Conservation (phyloP, 2,113 vertebrate genomes). For the Corvus cornix region DNA sequence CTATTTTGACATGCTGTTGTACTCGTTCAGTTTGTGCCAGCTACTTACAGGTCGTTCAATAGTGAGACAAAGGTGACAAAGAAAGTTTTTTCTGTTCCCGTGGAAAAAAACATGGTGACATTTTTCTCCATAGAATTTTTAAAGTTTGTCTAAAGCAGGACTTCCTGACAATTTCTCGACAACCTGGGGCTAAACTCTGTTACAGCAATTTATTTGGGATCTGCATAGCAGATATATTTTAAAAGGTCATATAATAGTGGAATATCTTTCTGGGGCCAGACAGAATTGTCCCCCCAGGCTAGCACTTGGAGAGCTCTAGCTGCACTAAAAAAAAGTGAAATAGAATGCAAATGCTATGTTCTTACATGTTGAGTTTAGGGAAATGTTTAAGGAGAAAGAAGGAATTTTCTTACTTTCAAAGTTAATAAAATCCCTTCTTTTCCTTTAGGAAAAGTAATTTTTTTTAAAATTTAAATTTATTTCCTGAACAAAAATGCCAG, state of each 20-base stretch:
- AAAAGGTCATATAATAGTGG: constrained; percentile 63
- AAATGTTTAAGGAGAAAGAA: constrained; percentile 16
- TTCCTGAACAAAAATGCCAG: not conserved
- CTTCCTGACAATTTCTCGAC: constrained; percentile 14
- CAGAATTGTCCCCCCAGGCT: constrained; percentile 52
- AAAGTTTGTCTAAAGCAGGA: constrained; percentile 41
- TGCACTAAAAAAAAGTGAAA: not conserved
- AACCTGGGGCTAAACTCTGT: constrained; percentile 48
- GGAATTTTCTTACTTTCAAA: constrained; percentile 3
- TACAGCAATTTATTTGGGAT: constrained; percentile 58
- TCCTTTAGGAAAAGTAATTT: not conserved
- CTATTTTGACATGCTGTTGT: not conserved
- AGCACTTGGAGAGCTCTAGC: constrained; percentile 40
- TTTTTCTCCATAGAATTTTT: constrained; percentile 39
- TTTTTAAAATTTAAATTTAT: not conserved
- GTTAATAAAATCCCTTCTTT: not conserved
- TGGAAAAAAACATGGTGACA: not conserved
- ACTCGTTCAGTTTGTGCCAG: not conserved
- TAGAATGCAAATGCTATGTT: constrained; percentile 35
- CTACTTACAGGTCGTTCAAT: not conserved
- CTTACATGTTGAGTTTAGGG: constrained; percentile 16
- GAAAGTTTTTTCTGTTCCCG: not conserved
- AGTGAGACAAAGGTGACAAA: not conserved
- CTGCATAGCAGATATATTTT: constrained; percentile 57
- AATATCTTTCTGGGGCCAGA: constrained; percentile 53